phyloP scores from a whole-genome alignment of 2,888 invertebrate species.

The Heliconius cydno region DNA sequence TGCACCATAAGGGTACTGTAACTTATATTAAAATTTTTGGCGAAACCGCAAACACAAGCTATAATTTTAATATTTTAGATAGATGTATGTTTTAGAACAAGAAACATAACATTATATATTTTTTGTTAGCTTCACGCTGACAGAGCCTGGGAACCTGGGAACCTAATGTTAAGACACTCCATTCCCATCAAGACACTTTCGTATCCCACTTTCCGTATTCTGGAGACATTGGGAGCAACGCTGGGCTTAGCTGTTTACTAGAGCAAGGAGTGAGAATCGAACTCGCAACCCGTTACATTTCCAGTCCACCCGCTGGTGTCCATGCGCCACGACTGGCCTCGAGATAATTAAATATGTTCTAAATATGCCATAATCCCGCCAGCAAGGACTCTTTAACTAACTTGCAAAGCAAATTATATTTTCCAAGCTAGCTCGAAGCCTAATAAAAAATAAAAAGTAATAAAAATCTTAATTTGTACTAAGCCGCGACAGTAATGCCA shows the following conservation, averaged over 20 bases:
- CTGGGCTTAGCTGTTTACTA: background rate
- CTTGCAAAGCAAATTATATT: background rate
- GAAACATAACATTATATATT: too few species aligned
- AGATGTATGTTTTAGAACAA: too few species aligned
- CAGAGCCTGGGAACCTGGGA: background rate
- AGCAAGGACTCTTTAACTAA: background rate
- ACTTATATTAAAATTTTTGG: too few species aligned
- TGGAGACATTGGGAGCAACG: background rate
- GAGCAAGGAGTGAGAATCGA: background rate
- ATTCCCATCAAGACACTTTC: background rate
- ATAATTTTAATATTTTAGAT: too few species aligned
- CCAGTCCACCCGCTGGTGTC: too few species aligned
- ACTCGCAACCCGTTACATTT: too few species aligned
- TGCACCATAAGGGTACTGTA: too few species aligned
- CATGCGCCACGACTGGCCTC: background rate
- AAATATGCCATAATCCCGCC: background rate
- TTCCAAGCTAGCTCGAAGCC: background rate
- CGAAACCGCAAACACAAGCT: too few species aligned
- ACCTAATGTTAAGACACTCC: background rate
- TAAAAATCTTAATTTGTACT: slow-evolving; percentile 32
- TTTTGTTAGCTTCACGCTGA: too few species aligned
- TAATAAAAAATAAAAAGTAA: slow-evolving; percentile 8
- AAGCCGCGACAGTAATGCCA: slow-evolving; percentile 37
- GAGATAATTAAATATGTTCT: background rate
- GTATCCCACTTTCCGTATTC: too few species aligned